Evolutionary conservation across 2,113 vertebrate species (phyloP).

Genomic region (Etheostoma cragini): DNA sequence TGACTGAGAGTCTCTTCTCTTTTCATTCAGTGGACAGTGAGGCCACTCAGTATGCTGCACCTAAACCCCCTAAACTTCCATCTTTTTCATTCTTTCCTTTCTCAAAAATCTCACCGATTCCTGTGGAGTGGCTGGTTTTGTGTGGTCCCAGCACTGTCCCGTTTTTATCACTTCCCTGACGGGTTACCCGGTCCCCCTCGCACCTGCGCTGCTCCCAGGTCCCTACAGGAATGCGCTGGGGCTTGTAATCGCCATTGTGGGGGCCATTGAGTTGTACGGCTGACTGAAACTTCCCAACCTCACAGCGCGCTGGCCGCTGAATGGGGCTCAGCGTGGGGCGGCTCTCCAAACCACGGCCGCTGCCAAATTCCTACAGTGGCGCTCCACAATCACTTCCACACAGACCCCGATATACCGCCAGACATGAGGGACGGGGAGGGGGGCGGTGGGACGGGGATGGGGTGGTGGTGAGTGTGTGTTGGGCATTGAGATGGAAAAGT

Average conservation of each 20-base stretch:
- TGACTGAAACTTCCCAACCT: conserved; percentile 98
- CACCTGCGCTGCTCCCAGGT: conserved; percentile 97
- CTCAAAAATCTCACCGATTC: conserved; percentile 78
- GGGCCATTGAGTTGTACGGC: conserved; percentile 96
- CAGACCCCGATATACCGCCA: conserved; percentile 86
- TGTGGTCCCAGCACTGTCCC: conserved; percentile 93
- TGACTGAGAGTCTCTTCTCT: conserved; percentile 40
- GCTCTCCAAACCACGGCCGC: conserved; percentile 90
- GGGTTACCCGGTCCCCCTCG: conserved; percentile 92
- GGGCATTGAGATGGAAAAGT: conserved; percentile 52
- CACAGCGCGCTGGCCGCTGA: conserved; percentile 93
- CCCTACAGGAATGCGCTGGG: conserved; percentile 99
- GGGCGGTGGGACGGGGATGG: conserved; percentile 3
- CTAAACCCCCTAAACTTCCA: conserved; percentile 57
- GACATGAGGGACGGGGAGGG: conserved; percentile 54
- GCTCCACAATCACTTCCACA: conserved; percentile 95
- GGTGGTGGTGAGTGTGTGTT: conserved; percentile 13
- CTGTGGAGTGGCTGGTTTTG: conserved; percentile 90
- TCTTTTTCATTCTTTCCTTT: conserved; percentile 78
- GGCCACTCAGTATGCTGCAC: conserved; percentile 57
- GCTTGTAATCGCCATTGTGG: conserved; percentile 99
- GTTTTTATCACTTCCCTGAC: conserved; percentile 90
- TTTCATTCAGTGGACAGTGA: conserved; percentile 64
- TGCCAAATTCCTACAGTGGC: conserved; percentile 99
- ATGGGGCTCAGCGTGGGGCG: conserved; percentile 97